A percentile compares a stretch with the other conserved stretches of the same genome.
Evolutionary conservation across 2,888 invertebrate species (phyloP).

Genomic region (Drosophila neonasuta): DNA sequence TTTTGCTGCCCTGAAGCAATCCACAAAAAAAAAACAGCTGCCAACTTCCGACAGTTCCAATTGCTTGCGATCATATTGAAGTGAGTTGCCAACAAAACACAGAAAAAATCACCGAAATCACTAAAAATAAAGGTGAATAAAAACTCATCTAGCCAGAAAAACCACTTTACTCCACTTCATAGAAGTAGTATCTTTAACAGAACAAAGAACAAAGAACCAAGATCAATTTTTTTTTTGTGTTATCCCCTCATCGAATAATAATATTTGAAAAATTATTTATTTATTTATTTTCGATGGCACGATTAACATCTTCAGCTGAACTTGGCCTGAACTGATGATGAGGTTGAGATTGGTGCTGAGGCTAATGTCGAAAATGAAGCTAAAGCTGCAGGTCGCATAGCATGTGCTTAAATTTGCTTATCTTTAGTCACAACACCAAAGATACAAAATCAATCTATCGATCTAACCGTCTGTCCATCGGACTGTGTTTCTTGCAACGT

Average conservation of each 20-base stretch:
- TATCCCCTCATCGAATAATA: slow-evolving; percentile 19
- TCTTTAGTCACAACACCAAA: neutral
- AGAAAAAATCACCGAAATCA: neutral
- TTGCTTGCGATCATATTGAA: slow-evolving; percentile 33
- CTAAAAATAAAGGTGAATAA: slow-evolving; percentile 2
- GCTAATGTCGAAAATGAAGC: neutral
- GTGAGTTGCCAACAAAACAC: slow-evolving; percentile 21
- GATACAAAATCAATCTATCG: slow-evolving; percentile 6
- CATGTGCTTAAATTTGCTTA: slow-evolving; percentile 23
- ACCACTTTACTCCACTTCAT: slow-evolving; percentile 39
- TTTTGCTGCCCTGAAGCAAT: slow-evolving; percentile 3
- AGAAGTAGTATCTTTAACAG: slow-evolving; percentile 10
- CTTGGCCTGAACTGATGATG: slow-evolving; percentile 48
- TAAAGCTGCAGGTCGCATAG: slow-evolving; percentile 14
- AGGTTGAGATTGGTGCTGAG: slow-evolving; percentile 5
- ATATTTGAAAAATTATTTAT: slow-evolving; percentile 29
- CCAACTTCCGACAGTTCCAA: slow-evolving; percentile 41
- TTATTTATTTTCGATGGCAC: slow-evolving; percentile 5
- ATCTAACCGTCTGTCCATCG: slow-evolving; percentile 12
- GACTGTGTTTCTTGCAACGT: slow-evolving; percentile 34
- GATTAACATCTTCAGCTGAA: slow-evolving; percentile 41
- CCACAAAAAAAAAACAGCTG: slow-evolving; percentile 4
- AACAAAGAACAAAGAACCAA: slow-evolving; percentile 50
- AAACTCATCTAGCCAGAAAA: slow-evolving; percentile 58
- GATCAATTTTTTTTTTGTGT: slow-evolving; percentile 15